phyloP scores from a whole-genome alignment of 2,888 invertebrate species.

The Chymomyza caudatula region DNA sequence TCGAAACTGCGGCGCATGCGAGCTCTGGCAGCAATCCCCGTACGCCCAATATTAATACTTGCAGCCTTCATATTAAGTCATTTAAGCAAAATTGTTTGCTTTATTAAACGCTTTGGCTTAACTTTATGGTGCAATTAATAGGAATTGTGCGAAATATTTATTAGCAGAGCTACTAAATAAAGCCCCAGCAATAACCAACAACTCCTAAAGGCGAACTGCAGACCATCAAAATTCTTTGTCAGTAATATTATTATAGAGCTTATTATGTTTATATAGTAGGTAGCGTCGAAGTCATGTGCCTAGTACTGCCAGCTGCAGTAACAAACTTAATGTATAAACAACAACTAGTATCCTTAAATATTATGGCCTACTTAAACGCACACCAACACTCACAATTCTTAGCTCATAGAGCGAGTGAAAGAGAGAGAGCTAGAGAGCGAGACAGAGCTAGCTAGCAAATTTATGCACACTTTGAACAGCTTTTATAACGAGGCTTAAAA shows the following conservation, averaged over 20 bases:
- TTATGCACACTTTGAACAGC: constrained; percentile 57
- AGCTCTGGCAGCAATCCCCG: too few relatives aligned
- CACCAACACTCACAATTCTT: constrained; percentile 5
- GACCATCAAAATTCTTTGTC: neutral
- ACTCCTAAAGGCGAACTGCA: neutral
- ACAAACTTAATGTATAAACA: neutral
- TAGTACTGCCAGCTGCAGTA: constrained; percentile 45
- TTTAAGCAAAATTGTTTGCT: neutral
- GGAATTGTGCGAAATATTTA: neutral
- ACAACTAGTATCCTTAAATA: constrained; percentile 20
- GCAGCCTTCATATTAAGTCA: neutral
- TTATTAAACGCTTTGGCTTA: neutral
- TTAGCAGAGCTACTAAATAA: neutral
- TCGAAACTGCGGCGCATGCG: too few relatives aligned
- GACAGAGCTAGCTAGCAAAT: constrained; percentile 24
- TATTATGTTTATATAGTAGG: constrained; percentile 1
- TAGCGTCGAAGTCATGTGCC: constrained; percentile 41
- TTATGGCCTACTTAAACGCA: constrained; percentile 34
- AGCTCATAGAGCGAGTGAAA: neutral
- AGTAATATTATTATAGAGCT: neutral
- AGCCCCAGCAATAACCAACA: neutral
- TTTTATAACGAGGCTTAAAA: constrained; percentile 42
- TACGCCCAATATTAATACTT: neutral
- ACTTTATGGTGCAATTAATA: neutral
- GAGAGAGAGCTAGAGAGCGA: too few relatives aligned